A percentile compares a stretch with the other conserved stretches of the same genome.
Conservation (phyloP, 1,140 invertebrate genomes). For the Nixonia krombeini region DNA sequence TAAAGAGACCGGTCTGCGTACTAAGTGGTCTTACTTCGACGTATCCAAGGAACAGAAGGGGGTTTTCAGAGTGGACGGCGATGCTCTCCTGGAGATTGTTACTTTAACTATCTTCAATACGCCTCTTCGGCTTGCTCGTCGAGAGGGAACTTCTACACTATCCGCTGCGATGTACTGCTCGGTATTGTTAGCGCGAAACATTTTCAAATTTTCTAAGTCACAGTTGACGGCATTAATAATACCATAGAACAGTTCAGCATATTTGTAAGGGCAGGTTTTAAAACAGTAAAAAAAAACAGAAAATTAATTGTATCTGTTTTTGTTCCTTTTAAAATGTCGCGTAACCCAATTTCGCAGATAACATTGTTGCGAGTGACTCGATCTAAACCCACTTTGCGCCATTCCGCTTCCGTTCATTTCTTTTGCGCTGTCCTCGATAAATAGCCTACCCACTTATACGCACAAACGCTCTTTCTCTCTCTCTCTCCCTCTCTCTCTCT, state of each 20-base stretch:
- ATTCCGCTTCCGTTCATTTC: background rate
- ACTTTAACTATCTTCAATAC: too few species aligned
- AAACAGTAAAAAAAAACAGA: too few species aligned
- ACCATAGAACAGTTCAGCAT: too few species aligned
- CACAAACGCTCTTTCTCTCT: constrained; percentile 22
- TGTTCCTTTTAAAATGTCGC: background rate
- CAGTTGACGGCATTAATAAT: too few species aligned
- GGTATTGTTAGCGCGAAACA: too few species aligned
- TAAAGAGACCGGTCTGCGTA: constrained; percentile 50
- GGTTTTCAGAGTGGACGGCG: background rate
- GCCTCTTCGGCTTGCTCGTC: too few species aligned
- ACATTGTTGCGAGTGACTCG: background rate
- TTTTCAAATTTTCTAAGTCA: too few species aligned
- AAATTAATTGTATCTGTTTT: too few species aligned
- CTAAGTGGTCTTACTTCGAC: constrained; percentile 59
- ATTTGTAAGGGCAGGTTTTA: too few species aligned
- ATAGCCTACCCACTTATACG: constrained; percentile 11
- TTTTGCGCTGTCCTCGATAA: background rate
- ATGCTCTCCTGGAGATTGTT: too few species aligned
- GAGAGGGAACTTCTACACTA: too few species aligned
- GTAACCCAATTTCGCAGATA: background rate
- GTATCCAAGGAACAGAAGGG: constrained; percentile 11
- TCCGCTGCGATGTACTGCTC: too few species aligned
- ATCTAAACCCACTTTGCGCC: background rate
- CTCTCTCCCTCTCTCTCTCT: background rate